phyloP scores from a whole-genome alignment of 2,113 vertebrate genomes.

The Trochalopteron elliotii region DNA sequence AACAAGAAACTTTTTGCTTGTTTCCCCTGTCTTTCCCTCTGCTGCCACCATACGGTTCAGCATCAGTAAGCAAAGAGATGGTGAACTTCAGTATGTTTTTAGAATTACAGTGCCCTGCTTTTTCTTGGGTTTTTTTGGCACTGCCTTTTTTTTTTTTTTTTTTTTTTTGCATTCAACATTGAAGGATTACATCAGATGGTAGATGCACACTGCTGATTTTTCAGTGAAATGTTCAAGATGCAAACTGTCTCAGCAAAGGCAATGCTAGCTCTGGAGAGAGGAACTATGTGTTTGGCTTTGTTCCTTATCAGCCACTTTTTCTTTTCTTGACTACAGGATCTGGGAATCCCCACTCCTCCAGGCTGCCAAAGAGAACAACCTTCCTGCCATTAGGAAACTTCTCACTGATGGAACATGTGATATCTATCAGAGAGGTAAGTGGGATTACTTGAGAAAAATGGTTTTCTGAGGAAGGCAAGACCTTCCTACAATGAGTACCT shows the following conservation, averaged over 20 bases:
- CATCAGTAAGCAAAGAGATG: neutral
- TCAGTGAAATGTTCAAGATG: neutral
- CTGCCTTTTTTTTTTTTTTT: too few relatives aligned
- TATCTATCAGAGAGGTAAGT: slow-evolving; percentile 86
- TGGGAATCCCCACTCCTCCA: slow-evolving; percentile 87
- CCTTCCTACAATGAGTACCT: neutral
- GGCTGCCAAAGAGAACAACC: slow-evolving; percentile 86
- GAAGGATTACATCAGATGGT: neutral
- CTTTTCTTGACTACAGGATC: slow-evolving; percentile 71
- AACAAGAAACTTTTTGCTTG: neutral
- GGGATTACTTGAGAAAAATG: neutral
- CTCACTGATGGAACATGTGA: slow-evolving; percentile 81
- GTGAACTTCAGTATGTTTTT: neutral
- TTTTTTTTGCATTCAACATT: neutral
- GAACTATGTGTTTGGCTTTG: neutral
- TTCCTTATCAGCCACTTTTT: neutral
- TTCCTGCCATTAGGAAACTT: slow-evolving; percentile 82
- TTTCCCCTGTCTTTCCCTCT: neutral
- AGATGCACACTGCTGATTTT: neutral
- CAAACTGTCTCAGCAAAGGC: neutral
- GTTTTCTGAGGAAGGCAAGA: neutral
- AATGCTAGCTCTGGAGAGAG: neutral
- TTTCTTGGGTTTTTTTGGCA: rapidly evolving
- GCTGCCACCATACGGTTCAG: neutral
- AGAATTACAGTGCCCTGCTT: neutral